Conservation (phyloP, 2,113 vertebrate species). For the Rhea pennata region DNA sequence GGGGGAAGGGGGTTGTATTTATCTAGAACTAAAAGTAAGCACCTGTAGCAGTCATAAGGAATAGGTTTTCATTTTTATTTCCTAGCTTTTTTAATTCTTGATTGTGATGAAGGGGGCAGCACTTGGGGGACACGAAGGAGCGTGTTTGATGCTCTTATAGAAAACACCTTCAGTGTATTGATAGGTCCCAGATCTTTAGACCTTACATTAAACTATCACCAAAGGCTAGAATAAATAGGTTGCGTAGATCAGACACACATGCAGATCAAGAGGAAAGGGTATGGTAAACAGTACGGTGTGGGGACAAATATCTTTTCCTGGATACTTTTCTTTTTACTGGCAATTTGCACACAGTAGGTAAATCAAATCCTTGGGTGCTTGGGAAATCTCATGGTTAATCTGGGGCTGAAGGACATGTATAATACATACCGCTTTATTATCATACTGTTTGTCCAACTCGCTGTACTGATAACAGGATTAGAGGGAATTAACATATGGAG, state of each 20-base stretch:
- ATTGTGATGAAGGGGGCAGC: not conserved
- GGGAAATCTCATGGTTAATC: slow-evolving; percentile 46
- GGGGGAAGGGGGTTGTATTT: slow-evolving; percentile 56
- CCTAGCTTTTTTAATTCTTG: not conserved
- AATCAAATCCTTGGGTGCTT: slow-evolving; percentile 44
- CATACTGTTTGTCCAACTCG: slow-evolving; percentile 67
- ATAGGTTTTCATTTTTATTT: slow-evolving; percentile 39
- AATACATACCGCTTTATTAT: slow-evolving; percentile 56
- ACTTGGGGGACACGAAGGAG: not conserved
- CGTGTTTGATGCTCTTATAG: not conserved
- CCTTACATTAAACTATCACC: not conserved
- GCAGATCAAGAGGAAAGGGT: not conserved
- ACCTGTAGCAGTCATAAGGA: slow-evolving; percentile 72
- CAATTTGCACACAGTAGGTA: slow-evolving; percentile 34
- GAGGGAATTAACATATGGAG: slow-evolving; percentile 56
- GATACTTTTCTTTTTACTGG: not conserved
- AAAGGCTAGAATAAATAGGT: slow-evolving; percentile 17
- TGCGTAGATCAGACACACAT: not conserved
- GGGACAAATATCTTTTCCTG: slow-evolving; percentile 21
- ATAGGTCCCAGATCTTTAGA: not conserved
- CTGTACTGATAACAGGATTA: slow-evolving; percentile 69
- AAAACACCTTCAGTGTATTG: not conserved
- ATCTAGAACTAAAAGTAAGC: slow-evolving; percentile 73
- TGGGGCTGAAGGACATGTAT: slow-evolving; percentile 50
- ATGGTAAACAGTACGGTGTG: slow-evolving; percentile 23